Percentiles rank a stretch among this genome's conserved stretches.
Conservation (phyloP, 2,888 invertebrate genomes). For the Trisateles emortualis region DNA sequence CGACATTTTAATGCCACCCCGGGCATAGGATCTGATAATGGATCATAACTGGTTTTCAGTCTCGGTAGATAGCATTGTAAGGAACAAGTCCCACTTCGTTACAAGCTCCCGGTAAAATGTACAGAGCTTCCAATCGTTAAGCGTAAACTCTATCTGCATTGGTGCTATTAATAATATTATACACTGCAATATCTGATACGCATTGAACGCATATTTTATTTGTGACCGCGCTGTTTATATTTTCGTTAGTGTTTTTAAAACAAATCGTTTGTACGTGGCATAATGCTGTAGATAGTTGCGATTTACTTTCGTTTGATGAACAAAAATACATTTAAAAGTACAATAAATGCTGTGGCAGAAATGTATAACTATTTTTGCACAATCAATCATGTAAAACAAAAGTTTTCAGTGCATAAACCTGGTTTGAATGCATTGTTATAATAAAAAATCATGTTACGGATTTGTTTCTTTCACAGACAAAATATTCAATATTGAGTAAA, state of each 20-base stretch:
- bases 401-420: slow-evolving; percentile 16
- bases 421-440: slow-evolving; percentile 19
- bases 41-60: slow-evolving; percentile 82
- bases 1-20: slow-evolving; percentile 83
- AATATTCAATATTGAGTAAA: slow-evolving; percentile 25
- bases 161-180: slow-evolving; percentile 79
- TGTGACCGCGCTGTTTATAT: slow-evolving; percentile 45
- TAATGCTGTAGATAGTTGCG: slow-evolving; percentile 20
- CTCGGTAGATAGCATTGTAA: slow-evolving; percentile 84
- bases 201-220: slow-evolving; percentile 59
- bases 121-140: slow-evolving; percentile 61
- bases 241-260: slow-evolving; percentile 43
- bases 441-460: slow-evolving; percentile 27
- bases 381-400: slow-evolving; percentile 24
- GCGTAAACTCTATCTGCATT: slow-evolving; percentile 73
- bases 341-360: slow-evolving; percentile 7
- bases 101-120: slow-evolving; percentile 78
- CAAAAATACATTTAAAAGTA: slow-evolving; percentile 8
- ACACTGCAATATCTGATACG: slow-evolving; percentile 75
- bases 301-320: slow-evolving; percentile 5
- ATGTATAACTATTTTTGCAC: slow-evolving; percentile 14
- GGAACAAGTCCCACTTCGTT: slow-evolving; percentile 81
- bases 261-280: slow-evolving; percentile 39
- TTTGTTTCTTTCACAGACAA: slow-evolving; percentile 17
- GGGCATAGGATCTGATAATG: slow-evolving; percentile 83